Evolutionary conservation across 1,140 invertebrate species (phyloP), one percentile per base, ranked within the genome.

Genomic region (Drosophila pectinifera): DNA sequence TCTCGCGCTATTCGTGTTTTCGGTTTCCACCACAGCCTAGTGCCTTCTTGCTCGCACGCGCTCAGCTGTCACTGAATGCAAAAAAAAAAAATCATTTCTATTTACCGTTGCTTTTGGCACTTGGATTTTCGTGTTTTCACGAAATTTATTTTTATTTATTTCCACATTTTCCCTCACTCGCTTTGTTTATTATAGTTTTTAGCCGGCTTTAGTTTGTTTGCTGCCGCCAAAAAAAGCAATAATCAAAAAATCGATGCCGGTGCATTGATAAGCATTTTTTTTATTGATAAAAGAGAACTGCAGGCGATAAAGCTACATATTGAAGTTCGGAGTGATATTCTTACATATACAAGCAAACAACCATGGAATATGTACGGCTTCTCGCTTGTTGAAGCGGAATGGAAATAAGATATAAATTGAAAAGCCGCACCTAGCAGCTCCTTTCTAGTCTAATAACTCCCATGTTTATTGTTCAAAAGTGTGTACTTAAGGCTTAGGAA

Each of bases 211-310:
- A 11, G 16, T 31, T 22, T 46, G 28, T 36, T 16, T 28, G 26
- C 36, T 31, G 26, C 16, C 14, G 8, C 4, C 34, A 16, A 22
- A 56, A 24, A 16, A 45, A 45, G 28, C 11, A 5, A 22, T 4
- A 41, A 34, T 39, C 57, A 65, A 65, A 57, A 63, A 63, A 67
- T 67, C 63, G 43, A 67, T 67, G 63, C 63, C 63, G 63, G 63
- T 58, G 58, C 63, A 63, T 63, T 39, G 63, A 48, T 63, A 46
- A 67, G 42, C 36, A 20, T 38, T 41, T 58, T 14, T 58, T 14
- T 36, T 63, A 16, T 67, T 64, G 58, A 48, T 63, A 39, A 65
- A 46, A 39, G 7, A 48, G 39, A 63, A 24, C 24, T 46, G 28
- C 26, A 22, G 16, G 4, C 5, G n/a, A 43, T n/a, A 43, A 4